Conservation (phyloP, 2,113 vertebrate genomes). For the Nymphicus hollandicus region DNA sequence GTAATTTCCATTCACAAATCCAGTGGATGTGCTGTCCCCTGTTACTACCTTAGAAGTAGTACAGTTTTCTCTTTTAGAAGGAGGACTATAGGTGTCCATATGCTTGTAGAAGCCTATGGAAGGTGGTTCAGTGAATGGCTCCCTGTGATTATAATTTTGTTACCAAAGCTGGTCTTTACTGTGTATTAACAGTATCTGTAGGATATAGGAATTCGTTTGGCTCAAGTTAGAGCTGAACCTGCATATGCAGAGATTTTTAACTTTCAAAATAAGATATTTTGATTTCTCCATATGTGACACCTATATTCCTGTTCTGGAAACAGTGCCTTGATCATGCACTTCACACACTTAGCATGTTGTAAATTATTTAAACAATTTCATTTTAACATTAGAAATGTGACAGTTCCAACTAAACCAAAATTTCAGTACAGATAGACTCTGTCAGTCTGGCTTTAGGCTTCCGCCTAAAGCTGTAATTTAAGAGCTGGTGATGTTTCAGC, state of each 20-base stretch:
- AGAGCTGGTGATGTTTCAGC: not conserved
- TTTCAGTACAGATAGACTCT: not conserved
- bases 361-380: constrained; percentile 1
- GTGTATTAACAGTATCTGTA: not conserved
- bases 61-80: not conserved
- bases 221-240: not conserved
- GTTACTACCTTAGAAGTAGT: not conserved
- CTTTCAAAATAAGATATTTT: not conserved
- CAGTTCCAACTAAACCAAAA: not conserved
- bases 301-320: not conserved
- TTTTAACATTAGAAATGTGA: not conserved
- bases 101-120: not conserved
- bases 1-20: not conserved
- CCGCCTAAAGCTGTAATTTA: not conserved
- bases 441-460: not conserved
- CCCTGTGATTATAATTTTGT: not conserved
- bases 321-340: not conserved
- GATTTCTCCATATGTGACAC: not conserved
- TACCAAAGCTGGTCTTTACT: not conserved
- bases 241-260: not conserved
- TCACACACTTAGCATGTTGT: not conserved
- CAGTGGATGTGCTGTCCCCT: not conserved
- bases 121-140: not conserved
- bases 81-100: not conserved
- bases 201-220: not conserved